Evolutionary conservation across 2,888 invertebrate species (phyloP).

Genomic region (Ptilodon capucinus): DNA sequence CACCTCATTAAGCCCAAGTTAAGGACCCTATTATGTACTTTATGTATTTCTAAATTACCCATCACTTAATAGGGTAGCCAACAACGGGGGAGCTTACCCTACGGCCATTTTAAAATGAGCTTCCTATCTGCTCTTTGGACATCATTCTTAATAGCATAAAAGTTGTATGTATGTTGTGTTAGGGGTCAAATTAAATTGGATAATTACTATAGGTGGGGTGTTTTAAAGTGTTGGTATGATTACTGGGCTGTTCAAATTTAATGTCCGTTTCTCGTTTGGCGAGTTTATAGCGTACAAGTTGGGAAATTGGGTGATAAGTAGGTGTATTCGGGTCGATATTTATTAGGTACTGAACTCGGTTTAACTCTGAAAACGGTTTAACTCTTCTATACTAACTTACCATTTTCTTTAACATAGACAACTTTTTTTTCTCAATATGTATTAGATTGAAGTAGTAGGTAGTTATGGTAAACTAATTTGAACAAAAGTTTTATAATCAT

Average conservation of each 20-base stretch:
- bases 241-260: conserved; percentile 77
- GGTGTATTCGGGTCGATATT: conserved; percentile 2
- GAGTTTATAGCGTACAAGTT: conserved; percentile 54
- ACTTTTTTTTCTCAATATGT: no score
- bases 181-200: conserved; percentile 51
- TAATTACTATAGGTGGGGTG: conserved; percentile 59
- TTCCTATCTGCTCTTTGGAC: conserved; percentile 28
- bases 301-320: conserved; percentile 53
- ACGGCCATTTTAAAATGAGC: conserved; percentile 50
- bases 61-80: conserved; percentile 77
- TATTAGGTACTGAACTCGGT: no score
- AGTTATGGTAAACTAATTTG: no score
- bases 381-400: no score
- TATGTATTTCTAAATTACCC: conserved; percentile 82
- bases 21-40: conserved; percentile 82
- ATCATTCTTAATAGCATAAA: conserved; percentile 19
- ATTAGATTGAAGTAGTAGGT: no score
- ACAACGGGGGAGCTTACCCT: conserved; percentile 63
- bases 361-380: no score
- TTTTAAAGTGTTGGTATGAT: conserved; percentile 77
- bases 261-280: conserved; percentile 60
- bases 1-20: conserved; percentile 79
- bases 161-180: conserved; percentile 22
- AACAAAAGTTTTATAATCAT: no score
- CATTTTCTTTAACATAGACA: no score